phyloP scores from a whole-genome alignment of 2,113 vertebrate species.

The Oplegnathus fasciatus region DNA sequence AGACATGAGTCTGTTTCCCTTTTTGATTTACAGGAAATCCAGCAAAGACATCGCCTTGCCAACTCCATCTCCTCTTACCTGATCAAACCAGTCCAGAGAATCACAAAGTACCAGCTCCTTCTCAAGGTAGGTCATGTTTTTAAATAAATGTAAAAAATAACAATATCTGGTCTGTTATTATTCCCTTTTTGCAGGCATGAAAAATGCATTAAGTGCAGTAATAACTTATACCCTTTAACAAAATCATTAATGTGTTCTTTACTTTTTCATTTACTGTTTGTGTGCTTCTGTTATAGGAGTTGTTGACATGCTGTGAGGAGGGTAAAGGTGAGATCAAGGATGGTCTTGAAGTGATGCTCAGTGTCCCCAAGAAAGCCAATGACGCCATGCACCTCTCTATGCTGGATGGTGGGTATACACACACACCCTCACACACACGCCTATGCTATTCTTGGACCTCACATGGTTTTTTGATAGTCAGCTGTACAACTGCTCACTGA shows the following conservation, averaged over 20 bases:
- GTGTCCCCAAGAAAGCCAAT: conserved; percentile 98
- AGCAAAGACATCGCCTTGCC: conserved; percentile 95
- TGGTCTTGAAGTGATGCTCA: conserved; percentile 98
- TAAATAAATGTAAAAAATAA: neutral
- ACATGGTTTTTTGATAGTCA: neutral
- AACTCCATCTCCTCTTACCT: conserved; percentile 99
- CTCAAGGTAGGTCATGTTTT: conserved; percentile 88
- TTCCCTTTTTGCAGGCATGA: neutral
- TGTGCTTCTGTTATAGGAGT: conserved; percentile 84
- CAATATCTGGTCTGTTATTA: rapidly evolving
- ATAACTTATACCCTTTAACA: neutral
- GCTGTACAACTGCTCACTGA: neutral
- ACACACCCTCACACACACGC: neutral
- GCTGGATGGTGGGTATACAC: conserved; percentile 90
- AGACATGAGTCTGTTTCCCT: neutral
- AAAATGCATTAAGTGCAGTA: neutral
- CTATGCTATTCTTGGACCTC: neutral
- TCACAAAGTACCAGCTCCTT: conserved; percentile 98
- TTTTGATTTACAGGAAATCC: conserved; percentile 90
- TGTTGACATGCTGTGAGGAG: conserved; percentile 98
- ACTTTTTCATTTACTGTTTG: neutral
- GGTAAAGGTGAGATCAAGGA: conserved; percentile 99
- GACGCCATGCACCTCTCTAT: conserved; percentile 99
- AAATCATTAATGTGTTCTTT: neutral
- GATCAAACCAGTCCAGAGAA: conserved; percentile 99